These are phyloP conservation scores for Tigriopus japonicus DNA, from an alignment of 1,140 invertebrate genomes.

Conservation along the genomic window DNA sequence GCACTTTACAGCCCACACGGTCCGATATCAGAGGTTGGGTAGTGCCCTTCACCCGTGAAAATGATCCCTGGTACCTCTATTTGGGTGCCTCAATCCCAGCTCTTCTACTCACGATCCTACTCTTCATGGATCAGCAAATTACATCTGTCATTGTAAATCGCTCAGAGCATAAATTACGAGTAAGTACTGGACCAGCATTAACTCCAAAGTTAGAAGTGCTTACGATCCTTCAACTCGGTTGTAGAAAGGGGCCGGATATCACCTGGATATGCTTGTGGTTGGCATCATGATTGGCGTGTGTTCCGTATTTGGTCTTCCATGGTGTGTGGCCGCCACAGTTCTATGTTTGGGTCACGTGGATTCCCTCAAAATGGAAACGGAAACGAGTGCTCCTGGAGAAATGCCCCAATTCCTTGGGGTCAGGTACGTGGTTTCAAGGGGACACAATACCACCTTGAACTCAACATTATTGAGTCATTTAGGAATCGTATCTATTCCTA, in stretches of 20 bases:
- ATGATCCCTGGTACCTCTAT: slow-evolving; percentile 20
- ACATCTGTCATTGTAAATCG: slow-evolving; percentile 30
- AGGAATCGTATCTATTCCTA: too few relatives aligned
- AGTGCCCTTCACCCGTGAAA: slow-evolving; percentile 18
- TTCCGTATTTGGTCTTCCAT: slow-evolving; percentile 29
- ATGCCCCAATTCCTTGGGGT: slow-evolving; percentile 26
- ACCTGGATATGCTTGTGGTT: slow-evolving; percentile 27
- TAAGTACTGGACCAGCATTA: background rate
- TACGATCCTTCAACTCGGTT: slow-evolving; percentile 10
- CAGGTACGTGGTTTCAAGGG: slow-evolving; percentile 19
- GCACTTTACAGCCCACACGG: slow-evolving; percentile 18
- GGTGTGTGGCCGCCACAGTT: slow-evolving; percentile 31
- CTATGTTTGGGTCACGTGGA: slow-evolving; percentile 25
- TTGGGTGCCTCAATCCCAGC: slow-evolving; percentile 20
- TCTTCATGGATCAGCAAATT: slow-evolving; percentile 30
- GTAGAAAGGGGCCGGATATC: slow-evolving; percentile 29
- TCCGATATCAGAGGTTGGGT: slow-evolving; percentile 20
- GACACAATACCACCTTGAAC: too few relatives aligned
- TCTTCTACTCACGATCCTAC: slow-evolving; percentile 24
- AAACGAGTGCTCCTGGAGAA: slow-evolving; percentile 25
- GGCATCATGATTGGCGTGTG: slow-evolving; percentile 24
- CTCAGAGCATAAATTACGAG: slow-evolving; percentile 28
- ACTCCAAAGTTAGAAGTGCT: background rate
- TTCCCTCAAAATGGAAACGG: slow-evolving; percentile 23
- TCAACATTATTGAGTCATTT: too few relatives aligned